Evolutionary conservation across 2,113 vertebrate species (phyloP).

Genomic region (Cynocephalus volans): DNA sequence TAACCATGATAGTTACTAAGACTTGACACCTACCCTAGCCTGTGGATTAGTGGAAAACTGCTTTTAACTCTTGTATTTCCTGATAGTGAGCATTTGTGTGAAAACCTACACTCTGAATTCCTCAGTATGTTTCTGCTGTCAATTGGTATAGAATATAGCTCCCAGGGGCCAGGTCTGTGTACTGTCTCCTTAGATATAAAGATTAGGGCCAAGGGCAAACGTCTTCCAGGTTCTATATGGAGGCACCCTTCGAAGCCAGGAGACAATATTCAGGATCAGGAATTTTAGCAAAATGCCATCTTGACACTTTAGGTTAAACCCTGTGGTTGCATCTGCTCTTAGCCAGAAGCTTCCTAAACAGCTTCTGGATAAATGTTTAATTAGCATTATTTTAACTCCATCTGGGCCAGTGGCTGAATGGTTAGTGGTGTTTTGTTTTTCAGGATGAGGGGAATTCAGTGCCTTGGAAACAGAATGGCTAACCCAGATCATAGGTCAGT

Average conservation of each 20-base stretch:
- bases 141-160: neutral
- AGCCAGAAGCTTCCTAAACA: neutral
- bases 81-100: neutral
- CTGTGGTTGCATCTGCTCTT: neutral
- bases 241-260: neutral
- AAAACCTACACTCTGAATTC: constrained; percentile 9
- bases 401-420: neutral
- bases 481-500: neutral
- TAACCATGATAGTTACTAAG: neutral
- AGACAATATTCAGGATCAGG: neutral
- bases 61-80: constrained; percentile 6
- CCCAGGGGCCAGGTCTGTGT: neutral
- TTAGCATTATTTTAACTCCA: neutral
- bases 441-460: neutral
- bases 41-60: neutral
- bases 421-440: neutral
- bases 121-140: neutral
- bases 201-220: neutral
- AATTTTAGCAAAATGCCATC: neutral
- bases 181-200: neutral
- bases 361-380: neutral
- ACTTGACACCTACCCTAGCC: neutral
- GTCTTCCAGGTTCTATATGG: neutral
- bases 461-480: neutral
- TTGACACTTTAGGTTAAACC: neutral